Base-by-base conservation (phyloP, 2,888 invertebrate genomes). In the Cantharis rufa region DNA sequence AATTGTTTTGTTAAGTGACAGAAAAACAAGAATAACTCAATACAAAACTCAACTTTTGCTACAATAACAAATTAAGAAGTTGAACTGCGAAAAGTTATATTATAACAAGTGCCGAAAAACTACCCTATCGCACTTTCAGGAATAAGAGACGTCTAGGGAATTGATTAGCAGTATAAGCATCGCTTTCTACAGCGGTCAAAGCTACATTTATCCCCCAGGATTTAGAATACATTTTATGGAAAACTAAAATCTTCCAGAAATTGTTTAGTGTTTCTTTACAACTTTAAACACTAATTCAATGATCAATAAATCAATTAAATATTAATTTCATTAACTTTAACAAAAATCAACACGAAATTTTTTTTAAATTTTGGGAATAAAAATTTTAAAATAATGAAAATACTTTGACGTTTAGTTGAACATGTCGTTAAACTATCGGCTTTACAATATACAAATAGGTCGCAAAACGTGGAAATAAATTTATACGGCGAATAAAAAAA, bases 41-140 rank as follows among this genome's bases (percentile, higher is more conserved):
- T 48, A 48, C 48, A 48, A 48, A 48, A n/a, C 48, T 48, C 7
- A 48, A 48, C 48, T 66, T 66, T 66, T n/a, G 64, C 24, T 66
- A 66, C 64, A 66, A 66, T 66, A 66, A 66, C 64, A 66, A 66
- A 66, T 66, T 66, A 66, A 66, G 64, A 66, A 66, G 64, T 21
- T 21, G 21, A 66, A 66, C 18, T 66, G 64, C 18, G 64, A 66
- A 66, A 66, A 66, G 64, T 66, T 66, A 66, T 66, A 66, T 21
- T 66, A 66, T 66, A 66, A 66, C 64, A 66, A 66, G 64, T 66
- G 64, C 21, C 64, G 64, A 66, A 66, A 66, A 66, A 66, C 64
- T 66, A 66, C 64, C 64, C 64, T 66, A 66, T 18, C 18, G 64
- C 64, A 21, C 64, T 21, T 24, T 66, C 24, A 21, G 64, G 24